These are phyloP conservation scores for Lampris incognitus DNA, from an alignment of 2,113 vertebrate genomes.

Conservation along the genomic window DNA sequence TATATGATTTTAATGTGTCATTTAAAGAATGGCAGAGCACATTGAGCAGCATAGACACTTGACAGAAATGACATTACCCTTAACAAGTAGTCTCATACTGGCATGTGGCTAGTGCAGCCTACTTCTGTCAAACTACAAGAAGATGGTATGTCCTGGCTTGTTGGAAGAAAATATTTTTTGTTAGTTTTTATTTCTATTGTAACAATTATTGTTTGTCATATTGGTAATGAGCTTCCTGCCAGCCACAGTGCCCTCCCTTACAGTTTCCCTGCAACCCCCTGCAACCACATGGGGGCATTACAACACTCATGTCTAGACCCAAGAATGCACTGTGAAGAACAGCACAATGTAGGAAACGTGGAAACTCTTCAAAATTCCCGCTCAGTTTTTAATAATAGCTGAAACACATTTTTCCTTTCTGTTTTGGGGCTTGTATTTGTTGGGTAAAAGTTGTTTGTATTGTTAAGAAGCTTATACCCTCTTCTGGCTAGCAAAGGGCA, in stretches of 20 bases:
- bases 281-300: conserved; percentile 62
- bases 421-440: conserved; percentile 45
- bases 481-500: conserved; percentile 22
- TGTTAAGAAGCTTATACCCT: conserved; percentile 46
- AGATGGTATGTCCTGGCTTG: conserved; percentile 49
- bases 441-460: conserved; percentile 42
- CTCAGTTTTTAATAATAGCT: conserved; percentile 44
- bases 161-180: conserved; percentile 57
- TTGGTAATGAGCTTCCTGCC: conserved; percentile 76
- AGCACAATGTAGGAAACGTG: conserved; percentile 64
- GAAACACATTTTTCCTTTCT: conserved; percentile 51
- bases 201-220: conserved; percentile 53
- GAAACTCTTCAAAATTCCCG: conserved; percentile 41
- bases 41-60: conserved; percentile 45
- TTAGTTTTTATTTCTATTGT: conserved; percentile 73
- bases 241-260: conserved; percentile 74
- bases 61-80: conserved; percentile 48
- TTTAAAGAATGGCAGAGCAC: conserved; percentile 29
- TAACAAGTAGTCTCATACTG: conserved; percentile 50
- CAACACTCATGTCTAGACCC: conserved; percentile 52
- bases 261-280: conserved; percentile 71
- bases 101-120: conserved; percentile 57
- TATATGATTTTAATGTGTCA: conserved; percentile 32
- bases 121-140: conserved; percentile 36
- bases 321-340: conserved; percentile 70